Conservation (phyloP, 2,113 vertebrate species). For the Chauna torquata region DNA sequence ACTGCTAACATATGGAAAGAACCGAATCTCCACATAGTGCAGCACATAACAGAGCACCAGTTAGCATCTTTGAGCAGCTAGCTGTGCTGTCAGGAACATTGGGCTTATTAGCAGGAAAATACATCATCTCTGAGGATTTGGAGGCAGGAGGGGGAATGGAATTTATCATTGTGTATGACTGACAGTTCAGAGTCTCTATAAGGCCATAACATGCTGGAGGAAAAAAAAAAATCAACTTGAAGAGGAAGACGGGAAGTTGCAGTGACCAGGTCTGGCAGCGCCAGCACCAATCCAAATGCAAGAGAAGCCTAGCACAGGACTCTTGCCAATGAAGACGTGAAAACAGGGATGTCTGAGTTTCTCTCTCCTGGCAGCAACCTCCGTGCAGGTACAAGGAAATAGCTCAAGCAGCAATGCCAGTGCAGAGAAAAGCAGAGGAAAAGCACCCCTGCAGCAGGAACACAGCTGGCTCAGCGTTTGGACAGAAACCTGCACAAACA, state of each 20-base stretch:
- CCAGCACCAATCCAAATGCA: background rate
- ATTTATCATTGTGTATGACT: background rate
- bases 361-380: background rate
- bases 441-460: rapidly evolving
- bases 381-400: background rate
- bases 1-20: background rate
- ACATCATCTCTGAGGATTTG: background rate
- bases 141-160: too few relatives aligned
- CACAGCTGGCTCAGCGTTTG: background rate
- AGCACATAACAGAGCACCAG: background rate
- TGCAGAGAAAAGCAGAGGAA: background rate
- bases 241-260: background rate
- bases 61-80: background rate
- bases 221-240: background rate
- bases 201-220: background rate
- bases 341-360: rapidly evolving
- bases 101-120: background rate
- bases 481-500: background rate
- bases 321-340: background rate
- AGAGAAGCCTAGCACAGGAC: background rate
- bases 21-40: background rate
- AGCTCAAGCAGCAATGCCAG: background rate
- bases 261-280: background rate
- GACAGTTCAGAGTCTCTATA: background rate
- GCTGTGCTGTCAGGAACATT: background rate